Conservation (phyloP, 2,888 invertebrate genomes). For the Leptodirus hochenwartii region DNA sequence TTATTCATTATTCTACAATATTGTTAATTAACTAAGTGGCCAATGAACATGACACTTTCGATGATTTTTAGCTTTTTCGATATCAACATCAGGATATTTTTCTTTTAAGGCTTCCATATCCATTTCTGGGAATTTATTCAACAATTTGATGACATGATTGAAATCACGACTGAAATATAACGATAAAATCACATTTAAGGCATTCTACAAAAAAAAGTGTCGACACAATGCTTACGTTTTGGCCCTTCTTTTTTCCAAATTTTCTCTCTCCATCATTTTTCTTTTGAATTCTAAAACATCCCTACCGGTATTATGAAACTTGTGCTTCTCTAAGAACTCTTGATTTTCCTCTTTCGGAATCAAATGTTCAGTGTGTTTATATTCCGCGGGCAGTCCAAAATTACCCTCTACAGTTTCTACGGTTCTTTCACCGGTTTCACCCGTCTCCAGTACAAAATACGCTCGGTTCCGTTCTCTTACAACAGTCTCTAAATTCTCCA, state of each 20-base stretch:
- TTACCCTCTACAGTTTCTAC: conserved; percentile 35
- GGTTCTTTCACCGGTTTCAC: conserved; percentile 64
- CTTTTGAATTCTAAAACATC: conserved; percentile 44
- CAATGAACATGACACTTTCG: conserved; percentile 44
- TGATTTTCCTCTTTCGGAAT: conserved; percentile 49
- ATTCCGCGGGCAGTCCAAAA: conserved; percentile 40
- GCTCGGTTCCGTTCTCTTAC: conserved; percentile 85
- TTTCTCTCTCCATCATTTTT: conserved; percentile 46
- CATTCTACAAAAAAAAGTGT: conserved; percentile 1
- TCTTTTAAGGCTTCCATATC: conserved; percentile 48
- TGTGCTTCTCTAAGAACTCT: conserved; percentile 39
- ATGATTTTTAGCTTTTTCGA: conserved; percentile 41
- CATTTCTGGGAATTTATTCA: conserved; percentile 60
- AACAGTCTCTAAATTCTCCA: conserved; percentile 82
- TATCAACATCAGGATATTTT: conserved; percentile 58
- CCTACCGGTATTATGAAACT: conserved; percentile 32
- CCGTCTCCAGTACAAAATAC: conserved; percentile 76
- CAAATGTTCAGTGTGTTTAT: conserved; percentile 39
- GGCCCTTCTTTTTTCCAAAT: conserved; percentile 35
- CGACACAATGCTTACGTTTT: conserved; percentile 29
- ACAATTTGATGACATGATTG: conserved; percentile 46
- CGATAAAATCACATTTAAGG: background rate
- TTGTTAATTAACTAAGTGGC: conserved; percentile 24
- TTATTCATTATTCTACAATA: too few species aligned
- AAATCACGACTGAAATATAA: conserved; percentile 33